A percentile compares a stretch with the other conserved stretches of the same genome.
These are phyloP conservation scores for Diploscapter pachys DNA, from an alignment of 1,140 invertebrate genomes.

Conservation along the genomic window DNA sequence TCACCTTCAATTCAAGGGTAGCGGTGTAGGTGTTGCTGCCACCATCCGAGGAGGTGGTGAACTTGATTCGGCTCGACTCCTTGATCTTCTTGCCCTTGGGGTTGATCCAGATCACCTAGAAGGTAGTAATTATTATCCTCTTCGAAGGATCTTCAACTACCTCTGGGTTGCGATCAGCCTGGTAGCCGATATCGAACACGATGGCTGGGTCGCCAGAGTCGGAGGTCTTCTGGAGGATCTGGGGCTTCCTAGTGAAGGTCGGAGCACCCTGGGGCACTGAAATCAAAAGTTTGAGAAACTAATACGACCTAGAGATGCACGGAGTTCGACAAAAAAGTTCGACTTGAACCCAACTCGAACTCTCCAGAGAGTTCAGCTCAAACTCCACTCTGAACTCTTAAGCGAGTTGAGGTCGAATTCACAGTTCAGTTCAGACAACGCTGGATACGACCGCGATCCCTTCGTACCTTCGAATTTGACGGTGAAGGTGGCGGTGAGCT, in stretches of 20 bases:
- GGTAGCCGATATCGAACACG: slow-evolving; percentile 59
- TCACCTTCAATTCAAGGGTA: slow-evolving; percentile 57
- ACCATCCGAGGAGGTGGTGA: slow-evolving; percentile 48
- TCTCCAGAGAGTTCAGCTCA: no score
- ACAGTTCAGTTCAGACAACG: no score
- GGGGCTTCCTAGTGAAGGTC: slow-evolving; percentile 58
- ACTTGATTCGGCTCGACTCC: slow-evolving; percentile 58
- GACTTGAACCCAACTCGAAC: no score
- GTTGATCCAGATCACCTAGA: slow-evolving; percentile 55
- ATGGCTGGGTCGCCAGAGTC: slow-evolving; percentile 58
- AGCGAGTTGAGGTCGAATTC: no score
- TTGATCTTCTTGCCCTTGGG: slow-evolving; percentile 59
- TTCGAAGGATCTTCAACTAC: slow-evolving; percentile 13
- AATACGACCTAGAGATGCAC: not conserved
- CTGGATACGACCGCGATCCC: not conserved
- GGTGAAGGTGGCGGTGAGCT: slow-evolving; percentile 58
- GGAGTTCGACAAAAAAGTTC: no score
- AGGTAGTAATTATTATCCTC: not conserved
- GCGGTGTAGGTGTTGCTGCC: slow-evolving; percentile 57
- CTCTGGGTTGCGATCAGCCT: slow-evolving; percentile 56
- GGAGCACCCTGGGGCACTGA: slow-evolving; percentile 59
- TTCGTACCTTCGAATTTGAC: slow-evolving; percentile 56
- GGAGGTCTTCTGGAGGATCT: slow-evolving; percentile 58
- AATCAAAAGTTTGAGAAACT: slow-evolving; percentile 7
- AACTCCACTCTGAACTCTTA: no score